These are phyloP conservation scores for Diabrotica undecimpunctata DNA, from an alignment of 1,140 invertebrate species.

Conservation along the genomic window DNA sequence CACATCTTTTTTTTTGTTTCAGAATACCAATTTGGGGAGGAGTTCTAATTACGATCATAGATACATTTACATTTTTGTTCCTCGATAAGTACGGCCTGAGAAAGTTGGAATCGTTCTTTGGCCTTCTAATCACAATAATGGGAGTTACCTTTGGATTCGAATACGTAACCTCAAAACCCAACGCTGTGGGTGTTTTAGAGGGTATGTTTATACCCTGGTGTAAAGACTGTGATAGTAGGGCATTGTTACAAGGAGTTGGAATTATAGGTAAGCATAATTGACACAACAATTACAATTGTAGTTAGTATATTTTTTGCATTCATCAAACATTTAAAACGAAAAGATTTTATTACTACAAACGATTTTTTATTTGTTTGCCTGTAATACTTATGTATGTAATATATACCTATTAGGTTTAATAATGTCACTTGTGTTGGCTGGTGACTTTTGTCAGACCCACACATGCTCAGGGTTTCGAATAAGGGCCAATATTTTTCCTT, in stretches of 20 bases:
- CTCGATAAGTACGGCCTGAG: slow-evolving; percentile 89
- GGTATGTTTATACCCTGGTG: slow-evolving; percentile 87
- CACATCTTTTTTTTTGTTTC: slow-evolving; percentile 35
- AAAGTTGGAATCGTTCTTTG: slow-evolving; percentile 87
- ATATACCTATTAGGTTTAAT: too few species aligned
- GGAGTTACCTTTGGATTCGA: slow-evolving; percentile 89
- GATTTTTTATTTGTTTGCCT: too few species aligned
- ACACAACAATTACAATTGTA: too few species aligned
- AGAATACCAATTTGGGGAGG: slow-evolving; percentile 85
- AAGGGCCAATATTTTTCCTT: too few species aligned
- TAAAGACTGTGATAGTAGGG: slow-evolving; percentile 63
- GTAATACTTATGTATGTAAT: too few species aligned
- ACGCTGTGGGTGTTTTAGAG: slow-evolving; percentile 68
- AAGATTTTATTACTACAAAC: too few species aligned
- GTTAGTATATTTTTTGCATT: too few species aligned
- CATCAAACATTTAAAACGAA: too few species aligned
- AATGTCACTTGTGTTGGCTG: too few species aligned
- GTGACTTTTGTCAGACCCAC: too few species aligned
- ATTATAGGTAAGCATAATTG: slow-evolving; percentile 72
- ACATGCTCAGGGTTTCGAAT: too few species aligned
- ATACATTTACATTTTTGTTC: slow-evolving; percentile 90
- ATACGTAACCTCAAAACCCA: slow-evolving; percentile 71
- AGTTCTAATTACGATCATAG: slow-evolving; percentile 82
- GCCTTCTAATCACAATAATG: slow-evolving; percentile 81
- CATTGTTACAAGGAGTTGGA: slow-evolving; percentile 79